Evolutionary conservation across 1,140 invertebrate species (phyloP), one percentile per base, ranked within the genome.

Genomic region (Mesaphorura yosii): DNA sequence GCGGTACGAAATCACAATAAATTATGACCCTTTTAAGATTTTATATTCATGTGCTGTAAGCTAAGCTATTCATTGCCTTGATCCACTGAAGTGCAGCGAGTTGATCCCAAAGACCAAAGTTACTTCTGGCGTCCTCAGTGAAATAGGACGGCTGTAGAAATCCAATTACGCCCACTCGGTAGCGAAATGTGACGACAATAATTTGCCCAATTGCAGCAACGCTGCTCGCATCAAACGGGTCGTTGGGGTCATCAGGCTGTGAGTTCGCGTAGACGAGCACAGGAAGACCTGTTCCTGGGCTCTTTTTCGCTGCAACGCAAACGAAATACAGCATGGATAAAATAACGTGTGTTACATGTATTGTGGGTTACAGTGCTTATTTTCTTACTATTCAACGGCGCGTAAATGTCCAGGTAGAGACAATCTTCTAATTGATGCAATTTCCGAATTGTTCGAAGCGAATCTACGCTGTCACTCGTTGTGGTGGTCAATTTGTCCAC

Each of bases 21-120:
- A 37, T 23, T 31, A 38, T 49, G 29, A 23, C n/a, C n/a, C n/a
- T n/a, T n/a, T n/a, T n/a, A n/a, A n/a, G n/a, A n/a, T 23, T 26
- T 38, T 23, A 31, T 29, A 23, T 26, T 31, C 39, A 27, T 37
- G 34, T 49, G 25, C 48, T 22, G 10, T 49, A 38, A 23, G 26
- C 48, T 27, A 37, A 6, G 28, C 48, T 20, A 26, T 10, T 5
- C 19, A 6, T 37, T 57, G 57, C 60, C 34, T 56, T 58, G 12
- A 62, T 62, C 60, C 60, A 62, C 38, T 59, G 57, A 20, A 62
- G 48, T 15, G 57, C 57, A 2, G 60, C 60, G 5, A 59, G 26
- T 39, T 59, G 57, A 49, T 62, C 60, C 57, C 53, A 59, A 27
- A 62, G 53, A 6, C 60, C 60, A 50, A 59, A 62, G 42, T 62